Evolutionary conservation across 2,113 vertebrate species (phyloP), one percentile per base, ranked within the genome.

Genomic region (Thamnaconus septentrionalis): DNA sequence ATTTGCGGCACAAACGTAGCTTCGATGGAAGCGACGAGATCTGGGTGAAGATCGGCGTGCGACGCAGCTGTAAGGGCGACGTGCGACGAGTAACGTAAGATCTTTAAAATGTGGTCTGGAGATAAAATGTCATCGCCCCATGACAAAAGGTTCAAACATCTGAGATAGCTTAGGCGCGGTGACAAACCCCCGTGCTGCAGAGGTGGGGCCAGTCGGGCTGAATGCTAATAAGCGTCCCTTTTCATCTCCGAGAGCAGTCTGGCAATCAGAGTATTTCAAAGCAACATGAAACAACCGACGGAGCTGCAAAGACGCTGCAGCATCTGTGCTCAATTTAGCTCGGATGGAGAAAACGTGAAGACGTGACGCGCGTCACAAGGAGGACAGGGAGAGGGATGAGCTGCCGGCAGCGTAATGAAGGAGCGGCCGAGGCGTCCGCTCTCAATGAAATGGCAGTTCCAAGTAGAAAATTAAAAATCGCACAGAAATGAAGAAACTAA

Each of bases 321-420:
- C 83, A 82, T 82, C 85, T 87, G 85, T 59, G 71, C 71, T 80
- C 72, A 76, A 87, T 85, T 83, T 83, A 40, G 41, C 8, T 69
- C 75, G 71, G 61, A 46, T 61, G 51, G 56, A 76, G 73, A 65
- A 31, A 45, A 68, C 40, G 18, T 9, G 10, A 4, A 55, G 56
- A 80, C 43, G 70, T 56, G 67, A 72, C 60, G 53, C 63, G 44
- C 41, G 41, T 55, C 51, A 9, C 3, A 1, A 56, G 11, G 6
- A 7, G 59, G 18, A 31, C 18, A 31, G 18, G 50, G 42, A 60
- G 62, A 55, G 31, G 60, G 71, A 64, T 31, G 41, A 73, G 47
- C 46, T 41, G n/a, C 50, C 59, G 1, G 40, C 43, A 9, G 6
- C 3, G 9, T 39, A 3, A 7, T 1, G 3, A 50, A 53, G 7